Evolutionary conservation across 2,797 vertebrate species (phyloP).

Genomic region (Remorina albescens): DNA sequence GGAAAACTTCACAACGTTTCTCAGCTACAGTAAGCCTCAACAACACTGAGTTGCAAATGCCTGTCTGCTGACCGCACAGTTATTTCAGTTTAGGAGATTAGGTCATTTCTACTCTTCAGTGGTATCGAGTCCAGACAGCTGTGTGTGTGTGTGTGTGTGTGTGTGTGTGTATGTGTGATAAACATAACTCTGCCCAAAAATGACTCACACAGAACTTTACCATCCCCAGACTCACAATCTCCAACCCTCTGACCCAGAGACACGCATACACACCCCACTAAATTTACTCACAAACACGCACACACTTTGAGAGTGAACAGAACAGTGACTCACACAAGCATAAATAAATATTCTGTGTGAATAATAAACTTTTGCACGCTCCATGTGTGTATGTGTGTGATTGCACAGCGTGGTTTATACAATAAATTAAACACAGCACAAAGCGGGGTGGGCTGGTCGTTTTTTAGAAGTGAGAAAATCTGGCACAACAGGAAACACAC

Average conservation of each 20-base stretch:
- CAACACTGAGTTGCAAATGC: conserved; percentile 76
- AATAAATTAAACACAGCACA: conserved; percentile 69
- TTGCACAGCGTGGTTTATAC: conserved; percentile 64
- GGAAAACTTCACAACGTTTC: conserved; percentile 69
- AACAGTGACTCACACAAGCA: conserved; percentile 69
- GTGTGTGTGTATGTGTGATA: conserved; percentile 68
- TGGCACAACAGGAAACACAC: conserved; percentile 79
- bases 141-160: conserved; percentile 61
- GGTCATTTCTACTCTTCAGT: conserved; percentile 82
- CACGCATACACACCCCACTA: conserved; percentile 46
- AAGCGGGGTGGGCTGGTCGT: conserved; percentile 43
- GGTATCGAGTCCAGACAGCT: conserved; percentile 83
- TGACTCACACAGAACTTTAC: conserved; percentile 75
- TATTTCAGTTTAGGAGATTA: conserved; percentile 83
- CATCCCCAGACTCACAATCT: conserved; percentile 68
- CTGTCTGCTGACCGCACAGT: conserved; percentile 80
- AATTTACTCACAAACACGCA: conserved; percentile 57
- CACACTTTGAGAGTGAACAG: conserved; percentile 44
- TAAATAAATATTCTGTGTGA: conserved; percentile 77
- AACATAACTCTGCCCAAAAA: conserved; percentile 77
- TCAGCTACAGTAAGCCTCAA: conserved; percentile 67
- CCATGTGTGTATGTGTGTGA: conserved; percentile 66
- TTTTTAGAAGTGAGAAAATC: conserved; percentile 65
- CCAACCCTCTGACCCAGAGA: conserved; percentile 39
- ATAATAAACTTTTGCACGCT: conserved; percentile 76